These are phyloP conservation scores for Heliconius erato DNA, from an alignment of 2,888 invertebrate species.

Conservation along the genomic window DNA sequence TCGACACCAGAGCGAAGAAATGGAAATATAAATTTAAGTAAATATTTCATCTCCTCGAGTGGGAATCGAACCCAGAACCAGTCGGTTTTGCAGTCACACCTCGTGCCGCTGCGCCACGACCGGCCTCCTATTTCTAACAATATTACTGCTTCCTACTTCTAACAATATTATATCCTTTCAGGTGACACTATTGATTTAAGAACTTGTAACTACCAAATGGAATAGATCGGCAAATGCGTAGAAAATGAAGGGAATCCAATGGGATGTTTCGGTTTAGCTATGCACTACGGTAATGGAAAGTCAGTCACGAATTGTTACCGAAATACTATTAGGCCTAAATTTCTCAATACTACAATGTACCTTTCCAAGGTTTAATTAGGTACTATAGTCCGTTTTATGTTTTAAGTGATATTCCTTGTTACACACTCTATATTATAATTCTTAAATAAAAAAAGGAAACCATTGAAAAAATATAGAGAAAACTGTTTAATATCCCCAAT, in stretches of 20 bases:
- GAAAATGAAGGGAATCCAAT: slow-evolving; percentile 15
- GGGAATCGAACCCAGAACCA: too few species aligned
- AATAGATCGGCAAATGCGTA: not conserved
- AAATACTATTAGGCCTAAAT: slow-evolving; percentile 14
- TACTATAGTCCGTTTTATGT: not conserved
- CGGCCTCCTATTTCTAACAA: too few species aligned
- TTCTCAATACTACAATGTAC: not conserved
- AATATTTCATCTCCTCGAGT: too few species aligned
- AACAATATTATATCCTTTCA: not conserved
- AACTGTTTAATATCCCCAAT: not conserved
- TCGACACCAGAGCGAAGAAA: too few species aligned
- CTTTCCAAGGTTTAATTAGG: not conserved
- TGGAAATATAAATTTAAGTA: too few species aligned
- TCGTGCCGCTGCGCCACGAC: too few species aligned
- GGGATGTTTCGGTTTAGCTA: slow-evolving; percentile 15
- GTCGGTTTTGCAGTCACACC: too few species aligned
- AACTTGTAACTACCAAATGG: not conserved
- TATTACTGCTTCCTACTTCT: too few species aligned
- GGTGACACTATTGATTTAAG: not conserved
- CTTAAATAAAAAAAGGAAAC: not conserved
- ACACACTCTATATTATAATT: not conserved
- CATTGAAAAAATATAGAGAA: not conserved
- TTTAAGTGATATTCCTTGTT: not conserved
- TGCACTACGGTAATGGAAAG: not conserved
- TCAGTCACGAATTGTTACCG: slow-evolving; percentile 12